Percentiles rank a stretch among this genome's conserved stretches.
Evolutionary conservation across 2,888 invertebrate species (phyloP).

Genomic region (Fabriciana adippe): DNA sequence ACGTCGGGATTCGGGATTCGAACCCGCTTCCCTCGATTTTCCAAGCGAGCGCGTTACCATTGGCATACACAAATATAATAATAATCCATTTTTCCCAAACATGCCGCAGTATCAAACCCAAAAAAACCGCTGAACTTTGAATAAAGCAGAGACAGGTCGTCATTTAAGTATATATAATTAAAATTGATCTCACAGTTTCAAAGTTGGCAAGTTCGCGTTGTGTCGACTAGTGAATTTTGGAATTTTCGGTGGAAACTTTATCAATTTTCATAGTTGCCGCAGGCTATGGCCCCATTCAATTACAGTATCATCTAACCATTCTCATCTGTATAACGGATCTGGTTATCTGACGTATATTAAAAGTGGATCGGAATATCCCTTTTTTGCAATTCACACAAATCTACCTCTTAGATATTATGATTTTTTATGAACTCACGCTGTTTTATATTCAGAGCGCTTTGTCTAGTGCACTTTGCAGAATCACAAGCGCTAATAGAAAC

Average conservation of each 20-base stretch:
- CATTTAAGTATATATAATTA: constrained; percentile 37
- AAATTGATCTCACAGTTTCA: constrained; percentile 48
- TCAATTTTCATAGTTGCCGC: constrained; percentile 51
- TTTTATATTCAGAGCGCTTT: too few species aligned
- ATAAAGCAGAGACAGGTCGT: not conserved
- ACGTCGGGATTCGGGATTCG: too few species aligned
- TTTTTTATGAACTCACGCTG: too few species aligned
- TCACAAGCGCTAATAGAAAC: too few species aligned
- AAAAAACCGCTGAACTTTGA: too few species aligned
- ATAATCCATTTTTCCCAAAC: too few species aligned
- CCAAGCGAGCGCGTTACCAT: too few species aligned
- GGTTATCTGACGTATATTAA: constrained; percentile 29
- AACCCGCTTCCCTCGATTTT: too few species aligned
- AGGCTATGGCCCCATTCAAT: constrained; percentile 46
- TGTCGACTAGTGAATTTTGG: constrained; percentile 51
- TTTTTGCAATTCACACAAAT: not conserved
- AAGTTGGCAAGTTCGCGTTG: constrained; percentile 43
- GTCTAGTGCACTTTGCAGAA: too few species aligned
- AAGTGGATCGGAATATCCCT: constrained; percentile 17
- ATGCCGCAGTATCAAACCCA: too few species aligned
- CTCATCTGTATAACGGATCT: constrained; percentile 36
- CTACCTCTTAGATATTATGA: too few species aligned
- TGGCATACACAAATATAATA: too few species aligned
- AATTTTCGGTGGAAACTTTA: constrained; percentile 49
- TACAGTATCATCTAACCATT: constrained; percentile 43